Percentiles rank a stretch among this genome's conserved stretches.
Conservation (phyloP, 1,140 invertebrate species). For the Metopolophium dirhodum region DNA sequence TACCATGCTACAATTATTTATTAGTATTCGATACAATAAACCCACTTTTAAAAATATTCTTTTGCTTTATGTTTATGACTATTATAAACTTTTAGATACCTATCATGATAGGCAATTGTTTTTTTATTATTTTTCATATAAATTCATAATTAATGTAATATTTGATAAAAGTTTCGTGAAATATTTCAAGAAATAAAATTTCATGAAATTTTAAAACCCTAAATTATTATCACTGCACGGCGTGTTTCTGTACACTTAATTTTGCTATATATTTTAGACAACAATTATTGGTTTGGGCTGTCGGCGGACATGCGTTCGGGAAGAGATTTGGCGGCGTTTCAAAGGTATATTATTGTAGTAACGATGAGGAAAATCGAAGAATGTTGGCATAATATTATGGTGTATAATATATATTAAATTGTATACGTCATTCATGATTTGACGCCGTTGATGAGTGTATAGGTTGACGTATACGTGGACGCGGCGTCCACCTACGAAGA, state of each 20-base stretch:
- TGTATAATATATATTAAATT: not conserved
- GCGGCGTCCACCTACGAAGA: constrained; percentile 9
- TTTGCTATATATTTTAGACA: not conserved
- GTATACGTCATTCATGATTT: not conserved
- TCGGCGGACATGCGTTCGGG: not conserved
- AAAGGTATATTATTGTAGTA: not conserved
- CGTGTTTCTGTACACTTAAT: not conserved
- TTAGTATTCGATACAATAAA: no score
- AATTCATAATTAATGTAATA: no score
- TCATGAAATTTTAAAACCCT: no score
- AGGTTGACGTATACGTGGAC: not conserved
- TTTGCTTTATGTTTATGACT: no score
- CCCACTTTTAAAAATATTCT: no score
- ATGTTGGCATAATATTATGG: not conserved
- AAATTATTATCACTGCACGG: no score
- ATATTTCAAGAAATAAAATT: no score
- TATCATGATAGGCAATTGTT: no score
- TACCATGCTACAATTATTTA: no score
- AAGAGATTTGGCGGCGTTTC: not conserved
- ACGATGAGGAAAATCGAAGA: not conserved
- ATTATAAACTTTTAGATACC: no score
- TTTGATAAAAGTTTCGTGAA: no score
- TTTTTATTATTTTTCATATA: no score
- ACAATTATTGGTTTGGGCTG: not conserved
- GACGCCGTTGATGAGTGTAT: not conserved